These are phyloP conservation scores for Nudaria mundana DNA, from an alignment of 2,888 invertebrate genomes.

Conservation along the genomic window DNA sequence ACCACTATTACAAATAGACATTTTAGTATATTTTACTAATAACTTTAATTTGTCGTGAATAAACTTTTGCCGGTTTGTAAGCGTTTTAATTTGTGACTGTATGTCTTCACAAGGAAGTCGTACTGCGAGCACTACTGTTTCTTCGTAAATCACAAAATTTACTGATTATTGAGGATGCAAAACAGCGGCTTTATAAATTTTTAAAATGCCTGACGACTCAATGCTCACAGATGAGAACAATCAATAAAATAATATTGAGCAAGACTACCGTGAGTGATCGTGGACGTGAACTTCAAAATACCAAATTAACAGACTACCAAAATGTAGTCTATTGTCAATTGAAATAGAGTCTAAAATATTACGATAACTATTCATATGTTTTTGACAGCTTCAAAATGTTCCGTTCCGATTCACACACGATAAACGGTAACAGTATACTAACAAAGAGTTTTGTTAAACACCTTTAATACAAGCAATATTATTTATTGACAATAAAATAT, in stretches of 20 bases:
- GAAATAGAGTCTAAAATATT: neutral
- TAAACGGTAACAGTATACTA: too few species aligned
- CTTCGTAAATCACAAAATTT: conserved; percentile 12
- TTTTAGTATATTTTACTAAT: conserved; percentile 20
- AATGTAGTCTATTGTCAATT: rapidly evolving
- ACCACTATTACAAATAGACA: conserved; percentile 66
- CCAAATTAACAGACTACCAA: conserved; percentile 1
- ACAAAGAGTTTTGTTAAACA: too few species aligned
- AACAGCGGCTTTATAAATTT: conserved; percentile 14
- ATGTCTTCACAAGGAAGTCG: too few species aligned
- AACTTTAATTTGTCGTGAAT: neutral
- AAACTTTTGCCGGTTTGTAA: too few species aligned
- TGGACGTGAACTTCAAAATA: conserved; percentile 2
- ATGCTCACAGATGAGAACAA: neutral
- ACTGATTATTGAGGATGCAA: conserved; percentile 12
- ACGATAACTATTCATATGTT: neutral
- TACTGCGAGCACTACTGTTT: conserved; percentile 6
- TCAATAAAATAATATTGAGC: too few species aligned
- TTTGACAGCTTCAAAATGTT: neutral
- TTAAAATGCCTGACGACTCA: neutral
- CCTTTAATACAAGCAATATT: too few species aligned
- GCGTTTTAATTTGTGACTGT: too few species aligned
- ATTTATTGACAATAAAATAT: too few species aligned
- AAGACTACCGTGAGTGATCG: too few species aligned
- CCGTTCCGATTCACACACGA: neutral